Percentiles rank a stretch among this genome's conserved stretches.
These are phyloP conservation scores for Lymantria dispar DNA, from an alignment of 2,888 invertebrate genomes.

Conservation along the genomic window DNA sequence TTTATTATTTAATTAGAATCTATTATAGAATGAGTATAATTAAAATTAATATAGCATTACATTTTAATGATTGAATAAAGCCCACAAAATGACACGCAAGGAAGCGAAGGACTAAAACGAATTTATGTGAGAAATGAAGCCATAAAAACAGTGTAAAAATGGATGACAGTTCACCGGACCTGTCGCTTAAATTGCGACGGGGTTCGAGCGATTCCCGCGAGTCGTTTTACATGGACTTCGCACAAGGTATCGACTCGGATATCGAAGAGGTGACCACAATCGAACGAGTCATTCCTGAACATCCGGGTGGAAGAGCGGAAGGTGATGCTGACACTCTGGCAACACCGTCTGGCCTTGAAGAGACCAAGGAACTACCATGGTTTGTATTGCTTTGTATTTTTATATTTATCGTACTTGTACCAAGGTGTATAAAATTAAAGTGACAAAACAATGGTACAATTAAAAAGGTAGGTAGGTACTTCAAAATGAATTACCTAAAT, in stretches of 20 bases:
- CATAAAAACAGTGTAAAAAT: constrained; percentile 50
- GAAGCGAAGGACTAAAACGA: constrained; percentile 40
- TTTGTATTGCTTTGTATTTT: constrained; percentile 21
- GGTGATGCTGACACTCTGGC: constrained; percentile 75
- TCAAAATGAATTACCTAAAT: no score
- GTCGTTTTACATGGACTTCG: constrained; percentile 95
- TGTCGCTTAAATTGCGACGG: constrained; percentile 91
- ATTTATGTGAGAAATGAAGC: constrained; percentile 27
- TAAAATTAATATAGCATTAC: not conserved
- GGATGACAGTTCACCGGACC: constrained; percentile 92
- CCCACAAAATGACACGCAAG: constrained; percentile 45
- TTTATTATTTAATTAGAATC: not conserved
- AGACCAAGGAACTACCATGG: constrained; percentile 76
- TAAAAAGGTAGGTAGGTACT: no score
- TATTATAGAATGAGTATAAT: not conserved
- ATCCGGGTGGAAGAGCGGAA: constrained; percentile 69
- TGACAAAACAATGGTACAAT: no score
- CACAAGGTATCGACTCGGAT: constrained; percentile 94
- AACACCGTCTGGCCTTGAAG: constrained; percentile 77
- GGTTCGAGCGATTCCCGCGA: constrained; percentile 94
- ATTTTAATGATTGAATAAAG: constrained; percentile 23
- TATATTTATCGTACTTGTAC: not conserved
- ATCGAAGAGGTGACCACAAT: constrained; percentile 92
- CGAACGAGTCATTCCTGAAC: constrained; percentile 80
- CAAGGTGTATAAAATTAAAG: no score